Conservation (phyloP, 1,140 invertebrate genomes). For the Bemisia tabaci region DNA sequence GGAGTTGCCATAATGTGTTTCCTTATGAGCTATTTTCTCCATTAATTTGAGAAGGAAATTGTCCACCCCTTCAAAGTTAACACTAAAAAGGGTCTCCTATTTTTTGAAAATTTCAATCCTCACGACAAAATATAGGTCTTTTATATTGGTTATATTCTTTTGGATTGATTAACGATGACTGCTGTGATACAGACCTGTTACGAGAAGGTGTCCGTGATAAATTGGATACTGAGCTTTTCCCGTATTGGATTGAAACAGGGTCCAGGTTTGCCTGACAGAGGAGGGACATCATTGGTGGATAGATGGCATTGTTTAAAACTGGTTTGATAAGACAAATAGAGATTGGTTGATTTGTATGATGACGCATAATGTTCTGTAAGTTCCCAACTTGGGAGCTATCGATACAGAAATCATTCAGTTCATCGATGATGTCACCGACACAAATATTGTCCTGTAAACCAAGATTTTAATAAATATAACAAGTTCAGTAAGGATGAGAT, state of each 20-base stretch:
- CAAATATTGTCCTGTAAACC: slow-evolving; percentile 39
- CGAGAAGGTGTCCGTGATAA: too few relatives aligned
- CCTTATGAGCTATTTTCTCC: too few relatives aligned
- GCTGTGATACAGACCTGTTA: neutral
- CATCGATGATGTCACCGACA: slow-evolving; percentile 46
- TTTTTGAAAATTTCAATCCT: too few relatives aligned
- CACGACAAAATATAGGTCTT: too few relatives aligned
- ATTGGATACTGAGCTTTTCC: too few relatives aligned
- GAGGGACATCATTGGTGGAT: neutral
- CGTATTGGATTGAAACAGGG: neutral
- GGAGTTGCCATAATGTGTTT: too few relatives aligned
- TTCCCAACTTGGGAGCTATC: neutral
- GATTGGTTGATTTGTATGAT: neutral
- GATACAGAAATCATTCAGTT: slow-evolving; percentile 37
- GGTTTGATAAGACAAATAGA: neutral
- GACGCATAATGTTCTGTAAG: neutral
- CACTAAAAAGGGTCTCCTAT: too few relatives aligned
- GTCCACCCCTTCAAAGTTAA: too few relatives aligned
- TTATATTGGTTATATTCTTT: too few relatives aligned
- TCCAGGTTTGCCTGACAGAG: neutral
- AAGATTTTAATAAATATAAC: slow-evolving; percentile 12
- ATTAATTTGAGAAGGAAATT: too few relatives aligned
- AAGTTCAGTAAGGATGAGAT: neutral
- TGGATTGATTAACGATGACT: too few relatives aligned
- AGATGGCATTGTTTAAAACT: neutral